Percentiles rank a stretch among this genome's conserved stretches.
These are phyloP conservation scores for Villa cingulata DNA, from an alignment of 2,888 invertebrate genomes.

Conservation along the genomic window DNA sequence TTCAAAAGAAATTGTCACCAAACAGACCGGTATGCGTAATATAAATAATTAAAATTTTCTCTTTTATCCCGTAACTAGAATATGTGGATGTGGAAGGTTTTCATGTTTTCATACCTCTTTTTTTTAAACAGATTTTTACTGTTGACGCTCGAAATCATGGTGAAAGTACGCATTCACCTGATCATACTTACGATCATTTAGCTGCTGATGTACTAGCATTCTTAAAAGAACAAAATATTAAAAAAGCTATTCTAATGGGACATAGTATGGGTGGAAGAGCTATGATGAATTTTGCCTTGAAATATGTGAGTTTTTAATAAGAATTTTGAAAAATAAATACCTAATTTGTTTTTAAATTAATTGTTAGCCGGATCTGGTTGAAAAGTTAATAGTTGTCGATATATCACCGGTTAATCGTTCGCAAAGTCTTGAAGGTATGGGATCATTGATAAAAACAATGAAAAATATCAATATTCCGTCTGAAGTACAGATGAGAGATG, in stretches of 20 bases:
- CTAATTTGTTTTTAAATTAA: background rate
- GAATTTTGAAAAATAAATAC: background rate
- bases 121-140: conserved; percentile 44
- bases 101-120: background rate
- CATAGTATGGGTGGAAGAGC: conserved; percentile 96
- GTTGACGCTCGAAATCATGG: conserved; percentile 93
- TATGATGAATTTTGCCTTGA: conserved; percentile 71
- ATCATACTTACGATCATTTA: conserved; percentile 64
- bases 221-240: conserved; percentile 47
- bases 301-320: conserved; percentile 48
- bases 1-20: conserved; percentile 37
- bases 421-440: conserved; percentile 48
- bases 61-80: too few species aligned
- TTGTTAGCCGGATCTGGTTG: conserved; percentile 44
- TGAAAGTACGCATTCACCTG: conserved; percentile 66
- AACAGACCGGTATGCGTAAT: conserved; percentile 1
- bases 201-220: conserved; percentile 57
- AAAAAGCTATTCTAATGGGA: conserved; percentile 59
- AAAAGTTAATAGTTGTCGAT: conserved; percentile 56
- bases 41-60: too few species aligned
- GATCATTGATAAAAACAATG: conserved; percentile 51
- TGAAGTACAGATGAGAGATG: conserved; percentile 52
- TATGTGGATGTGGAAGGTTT: too few species aligned
- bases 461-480: conserved; percentile 43
- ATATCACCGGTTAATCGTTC: conserved; percentile 48